Conservation (phyloP, 2,113 vertebrate species). For the Eulemur rufifrons region DNA sequence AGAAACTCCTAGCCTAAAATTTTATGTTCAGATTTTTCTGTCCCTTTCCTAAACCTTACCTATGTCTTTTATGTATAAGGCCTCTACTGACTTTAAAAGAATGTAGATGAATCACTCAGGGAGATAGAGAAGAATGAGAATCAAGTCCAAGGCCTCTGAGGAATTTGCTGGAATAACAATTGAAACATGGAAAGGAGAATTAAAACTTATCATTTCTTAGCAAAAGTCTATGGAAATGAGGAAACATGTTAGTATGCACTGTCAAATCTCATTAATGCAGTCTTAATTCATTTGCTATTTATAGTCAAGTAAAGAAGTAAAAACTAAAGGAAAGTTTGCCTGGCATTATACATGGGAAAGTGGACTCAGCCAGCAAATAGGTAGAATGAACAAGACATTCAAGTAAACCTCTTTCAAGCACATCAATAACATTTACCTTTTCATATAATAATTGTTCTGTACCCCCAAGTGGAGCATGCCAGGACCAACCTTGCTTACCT, state of each 20-base stretch:
- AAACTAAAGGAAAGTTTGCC: neutral
- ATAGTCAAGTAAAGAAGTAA: neutral
- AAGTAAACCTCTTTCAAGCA: neutral
- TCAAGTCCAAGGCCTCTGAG: neutral
- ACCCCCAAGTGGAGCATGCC: neutral
- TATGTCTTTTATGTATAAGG: slow-evolving; percentile 23
- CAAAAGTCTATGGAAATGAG: neutral
- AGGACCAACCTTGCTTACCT: neutral
- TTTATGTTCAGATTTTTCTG: neutral
- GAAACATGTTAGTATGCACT: neutral
- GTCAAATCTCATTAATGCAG: neutral
- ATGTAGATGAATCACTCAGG: slow-evolving; percentile 6
- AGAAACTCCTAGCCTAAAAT: neutral
- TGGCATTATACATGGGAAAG: neutral
- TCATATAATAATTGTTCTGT: neutral
- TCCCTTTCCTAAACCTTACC: neutral
- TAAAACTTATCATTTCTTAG: neutral
- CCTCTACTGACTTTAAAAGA: slow-evolving; percentile 36
- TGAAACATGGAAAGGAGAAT: neutral
- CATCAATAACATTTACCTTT: neutral
- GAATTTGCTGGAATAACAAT: slow-evolving; percentile 2
- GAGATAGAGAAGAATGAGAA: neutral
- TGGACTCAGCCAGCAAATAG: neutral
- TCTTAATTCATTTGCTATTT: neutral
- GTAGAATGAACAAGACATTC: neutral